Percentiles rank a stretch among this genome's conserved stretches.
Conservation (phyloP, 2,797 vertebrate species). For the Pyrocephalus nanus region DNA sequence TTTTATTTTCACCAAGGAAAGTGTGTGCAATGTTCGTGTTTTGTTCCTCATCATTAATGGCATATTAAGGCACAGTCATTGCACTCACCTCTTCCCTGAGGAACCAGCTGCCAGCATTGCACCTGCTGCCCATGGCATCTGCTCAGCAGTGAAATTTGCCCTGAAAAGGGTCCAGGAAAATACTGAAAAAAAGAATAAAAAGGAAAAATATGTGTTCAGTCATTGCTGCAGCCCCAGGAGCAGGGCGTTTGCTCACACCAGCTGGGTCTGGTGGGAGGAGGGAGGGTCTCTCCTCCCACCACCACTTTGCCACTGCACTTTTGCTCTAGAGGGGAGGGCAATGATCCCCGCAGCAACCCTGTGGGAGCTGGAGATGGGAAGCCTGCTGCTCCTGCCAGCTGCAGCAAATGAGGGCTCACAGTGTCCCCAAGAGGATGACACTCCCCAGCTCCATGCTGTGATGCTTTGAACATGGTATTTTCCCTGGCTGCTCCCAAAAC, state of each 20-base stretch:
- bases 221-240: background rate
- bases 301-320: rapidly evolving
- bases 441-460: background rate
- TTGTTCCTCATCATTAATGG: background rate
- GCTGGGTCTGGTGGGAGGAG: background rate
- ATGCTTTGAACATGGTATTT: background rate
- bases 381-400: background rate
- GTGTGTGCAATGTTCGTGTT: background rate
- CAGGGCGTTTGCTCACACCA: rapidly evolving
- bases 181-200: background rate
- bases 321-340: rapidly evolving
- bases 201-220: background rate
- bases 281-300: background rate
- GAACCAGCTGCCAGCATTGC: background rate
- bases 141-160: background rate
- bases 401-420: background rate
- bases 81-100: background rate
- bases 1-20: slow-evolving; percentile 13
- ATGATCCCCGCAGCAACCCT: background rate
- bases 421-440: rapidly evolving
- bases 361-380: background rate
- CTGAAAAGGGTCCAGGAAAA: background rate
- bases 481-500: background rate
- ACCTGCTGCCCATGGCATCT: background rate
- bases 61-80: background rate